Evolutionary conservation across 2,888 invertebrate genomes (phyloP).

Genomic region (Tipula helvola): DNA sequence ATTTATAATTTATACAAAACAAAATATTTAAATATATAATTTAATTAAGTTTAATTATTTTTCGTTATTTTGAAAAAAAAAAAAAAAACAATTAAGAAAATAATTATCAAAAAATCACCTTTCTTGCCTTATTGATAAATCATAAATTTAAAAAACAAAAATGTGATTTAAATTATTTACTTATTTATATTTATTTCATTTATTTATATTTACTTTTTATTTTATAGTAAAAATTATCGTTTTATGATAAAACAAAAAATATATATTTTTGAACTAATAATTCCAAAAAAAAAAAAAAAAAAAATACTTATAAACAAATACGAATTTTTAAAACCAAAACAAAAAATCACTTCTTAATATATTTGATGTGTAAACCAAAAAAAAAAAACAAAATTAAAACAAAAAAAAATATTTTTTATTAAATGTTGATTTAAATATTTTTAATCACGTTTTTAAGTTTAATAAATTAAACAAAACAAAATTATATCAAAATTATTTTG

Average conservation of each 20-base stretch:
- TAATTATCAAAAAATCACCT: conserved; percentile 16
- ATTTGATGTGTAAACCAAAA: background rate
- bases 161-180: background rate
- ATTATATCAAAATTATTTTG: background rate
- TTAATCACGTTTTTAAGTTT: background rate
- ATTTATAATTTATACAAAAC: background rate
- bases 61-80: background rate
- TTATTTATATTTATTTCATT: background rate
- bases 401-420: background rate
- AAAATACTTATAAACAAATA: background rate
- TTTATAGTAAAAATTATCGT: background rate
- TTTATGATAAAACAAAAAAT: background rate
- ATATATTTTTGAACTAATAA: background rate
- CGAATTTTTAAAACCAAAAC: background rate
- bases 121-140: conserved; percentile 19
- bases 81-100: background rate
- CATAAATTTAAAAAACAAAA: conserved; percentile 8
- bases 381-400: background rate
- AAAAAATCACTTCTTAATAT: background rate
- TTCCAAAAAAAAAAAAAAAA: background rate
- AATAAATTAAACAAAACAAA: background rate
- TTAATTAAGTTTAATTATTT: background rate
- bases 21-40: background rate
- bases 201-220: background rate
- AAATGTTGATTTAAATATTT: conserved; percentile 4